Evolutionary conservation across 2,113 vertebrate species (phyloP), one percentile per base, ranked within the genome.

Genomic region (Platycercus adscitus): DNA sequence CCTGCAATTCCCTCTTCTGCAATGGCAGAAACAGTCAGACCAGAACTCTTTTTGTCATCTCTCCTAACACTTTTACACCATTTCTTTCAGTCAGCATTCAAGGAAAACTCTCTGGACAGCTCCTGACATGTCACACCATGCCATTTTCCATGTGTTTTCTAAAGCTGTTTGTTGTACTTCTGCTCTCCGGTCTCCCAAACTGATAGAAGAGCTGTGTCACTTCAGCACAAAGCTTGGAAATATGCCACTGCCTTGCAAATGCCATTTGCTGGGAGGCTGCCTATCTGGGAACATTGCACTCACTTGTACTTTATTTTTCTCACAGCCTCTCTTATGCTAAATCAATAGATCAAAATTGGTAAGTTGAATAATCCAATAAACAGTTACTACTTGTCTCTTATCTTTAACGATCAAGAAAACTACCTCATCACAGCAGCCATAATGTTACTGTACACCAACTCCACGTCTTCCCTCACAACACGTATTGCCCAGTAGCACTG

Each of bases 301-400:
- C 76, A 77, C 84, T 49, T 12, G 49, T 35, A 77, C 84, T 94
- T 94, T 89, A 94, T 95, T 95, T 95, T 95, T 93, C 95, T 82
- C 84, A 86, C 44, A 69, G 53, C 8, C 56, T 23, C 44, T 87
- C 70, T 88, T 24, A 69, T 3, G 28, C 63, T 77, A 56, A 85
- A 96, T 85, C 91, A 82, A 89, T 35, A 88, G 50, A 78, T 81
- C 75, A 41, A 90, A 17, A 86, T 18, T 63, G 12, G 21, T 4
- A 47, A 81, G 8, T 33, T 37, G 33, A 66, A 50, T 0, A 81
- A 68, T 9, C 46, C 43, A 83, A 70, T 24, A 26, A 83, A 41
- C 21, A 60, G 50, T 17, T 39, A 47, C 31, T 21, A 44, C 43
- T 81, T 43, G 69, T 21, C 31, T 73, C 65, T 41, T 52, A 66